Evolutionary conservation across 2,888 invertebrate species (phyloP), one percentile per base, ranked within the genome.

Genomic region (Zeuzera pyrina): DNA sequence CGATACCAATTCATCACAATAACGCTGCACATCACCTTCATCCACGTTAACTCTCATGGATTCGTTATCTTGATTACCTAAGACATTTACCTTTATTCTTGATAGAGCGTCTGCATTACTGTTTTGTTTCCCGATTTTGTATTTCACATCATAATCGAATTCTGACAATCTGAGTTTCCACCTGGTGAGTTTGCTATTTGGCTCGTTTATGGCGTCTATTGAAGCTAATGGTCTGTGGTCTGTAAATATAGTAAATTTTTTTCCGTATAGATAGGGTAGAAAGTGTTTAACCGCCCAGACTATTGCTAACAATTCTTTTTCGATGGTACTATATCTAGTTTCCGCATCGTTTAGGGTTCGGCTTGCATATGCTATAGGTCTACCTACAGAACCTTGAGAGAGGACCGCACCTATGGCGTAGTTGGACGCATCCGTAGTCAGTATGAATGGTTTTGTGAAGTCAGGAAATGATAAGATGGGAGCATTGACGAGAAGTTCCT

Each of bases 191-290:
- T 19, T 19, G 19, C 19, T 19, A 19, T 19, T 19, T 6, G 19
- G 19, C 8, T 19, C 19, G 5, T 19, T 19, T 19, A 19, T 6
- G 5, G n/a, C 4, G 4, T n/a, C 4, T 7, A 55, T 27, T 49
- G 52, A 55, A 11, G 22, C 24, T 15, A 54, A 15, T 12, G 32
- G 32, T 13, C 24, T 7, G 8, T 10, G 7, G 10, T 24, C 24
- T 24, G 24, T 24, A 24, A 7, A n/a, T 6, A 19, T 19, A 19
- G 19, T 19, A 8, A 19, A 19, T 19, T 19, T 30, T 12, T 19
- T 19, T 8, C 8, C 63, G 25, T 49, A 57, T 1, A 66, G 19
- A 29, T 62, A 63, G 1, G 52, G 53, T 32, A 54, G 33, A 19
- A 19, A 19, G 19, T 19, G 19, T 26, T 39, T 39, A n/a, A 31